phyloP scores from a whole-genome alignment of 92 coral and sea anemone species.

The Porites divaricata region DNA sequence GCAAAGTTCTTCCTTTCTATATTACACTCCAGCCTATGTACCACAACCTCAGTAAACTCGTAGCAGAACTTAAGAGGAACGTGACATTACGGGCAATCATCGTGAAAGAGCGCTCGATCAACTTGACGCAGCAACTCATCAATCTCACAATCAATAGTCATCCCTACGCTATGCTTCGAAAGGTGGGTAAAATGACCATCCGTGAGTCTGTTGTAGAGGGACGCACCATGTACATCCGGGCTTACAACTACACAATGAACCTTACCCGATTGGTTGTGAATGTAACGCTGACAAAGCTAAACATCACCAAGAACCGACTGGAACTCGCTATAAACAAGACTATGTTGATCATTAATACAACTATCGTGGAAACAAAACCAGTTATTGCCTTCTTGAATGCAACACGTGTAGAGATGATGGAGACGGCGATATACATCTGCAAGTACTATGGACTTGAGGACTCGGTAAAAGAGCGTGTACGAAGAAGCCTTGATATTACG shows the following conservation, averaged over 20 bases:
- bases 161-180: constrained; percentile 69
- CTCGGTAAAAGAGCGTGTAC: constrained; percentile 50
- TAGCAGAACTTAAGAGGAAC: constrained; percentile 45
- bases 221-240: constrained; percentile 47
- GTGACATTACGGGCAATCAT: constrained; percentile 51
- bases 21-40: constrained; percentile 71
- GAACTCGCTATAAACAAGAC: constrained; percentile 55
- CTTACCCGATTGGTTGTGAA: constrained; percentile 57
- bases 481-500: constrained; percentile 42
- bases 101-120: constrained; percentile 46
- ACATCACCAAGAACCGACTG: constrained; percentile 61
- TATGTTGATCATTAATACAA: constrained; percentile 33
- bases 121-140: constrained; percentile 37
- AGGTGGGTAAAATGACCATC: constrained; percentile 73
- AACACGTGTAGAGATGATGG: constrained; percentile 76
- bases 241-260: constrained; percentile 72
- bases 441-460: constrained; percentile 82
- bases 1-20: constrained; percentile 75
- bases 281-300: constrained; percentile 43
- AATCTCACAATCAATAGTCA: constrained; percentile 56
- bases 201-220: constrained; percentile 70
- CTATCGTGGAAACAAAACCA: constrained; percentile 52
- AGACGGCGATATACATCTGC: constrained; percentile 77
- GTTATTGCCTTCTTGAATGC: constrained; percentile 61
- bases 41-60: constrained; percentile 64